Conservation (phyloP, 1,140 invertebrate genomes). For the Galendromus occidentalis region DNA sequence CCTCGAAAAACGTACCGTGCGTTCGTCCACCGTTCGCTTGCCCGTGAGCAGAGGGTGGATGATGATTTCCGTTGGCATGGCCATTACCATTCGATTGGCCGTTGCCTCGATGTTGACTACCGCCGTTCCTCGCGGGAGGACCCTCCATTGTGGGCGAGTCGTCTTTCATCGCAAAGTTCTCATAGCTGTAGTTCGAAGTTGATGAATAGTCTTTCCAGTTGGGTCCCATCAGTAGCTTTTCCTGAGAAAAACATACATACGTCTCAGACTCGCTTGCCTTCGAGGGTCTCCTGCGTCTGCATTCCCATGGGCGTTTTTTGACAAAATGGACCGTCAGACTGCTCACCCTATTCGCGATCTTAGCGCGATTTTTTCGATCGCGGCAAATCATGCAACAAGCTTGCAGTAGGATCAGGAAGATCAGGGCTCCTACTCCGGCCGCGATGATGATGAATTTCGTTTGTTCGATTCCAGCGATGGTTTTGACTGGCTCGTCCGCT, state of each 20-base stretch:
- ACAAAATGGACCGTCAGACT: too few relatives aligned
- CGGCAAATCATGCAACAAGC: slow-evolving; percentile 55
- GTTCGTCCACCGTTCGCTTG: neutral
- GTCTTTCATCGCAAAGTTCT: slow-evolving; percentile 35
- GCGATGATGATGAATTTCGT: slow-evolving; percentile 59
- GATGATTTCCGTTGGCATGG: neutral
- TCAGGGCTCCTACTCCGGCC: slow-evolving; percentile 52
- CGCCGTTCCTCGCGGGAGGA: slow-evolving; percentile 6
- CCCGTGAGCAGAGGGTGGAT: neutral
- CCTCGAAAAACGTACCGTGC: neutral
- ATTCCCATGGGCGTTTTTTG: too few relatives aligned
- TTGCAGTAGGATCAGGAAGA: slow-evolving; percentile 56
- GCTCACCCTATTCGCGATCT: neutral
- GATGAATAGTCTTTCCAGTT: slow-evolving; percentile 68
- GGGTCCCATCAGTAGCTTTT: slow-evolving; percentile 53
- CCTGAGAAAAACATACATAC: slow-evolving; percentile 36
- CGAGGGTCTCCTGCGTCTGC: too few relatives aligned
- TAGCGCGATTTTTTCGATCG: slow-evolving; percentile 13
- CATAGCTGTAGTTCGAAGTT: slow-evolving; percentile 60
- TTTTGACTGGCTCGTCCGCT: neutral
- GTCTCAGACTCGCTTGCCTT: too few relatives aligned
- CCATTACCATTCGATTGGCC: neutral
- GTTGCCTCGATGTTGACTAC: neutral
- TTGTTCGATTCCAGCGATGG: slow-evolving; percentile 28
- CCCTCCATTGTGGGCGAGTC: slow-evolving; percentile 11